Evolutionary conservation across 2,888 invertebrate species (phyloP).

Genomic region (Acleris holmiana): DNA sequence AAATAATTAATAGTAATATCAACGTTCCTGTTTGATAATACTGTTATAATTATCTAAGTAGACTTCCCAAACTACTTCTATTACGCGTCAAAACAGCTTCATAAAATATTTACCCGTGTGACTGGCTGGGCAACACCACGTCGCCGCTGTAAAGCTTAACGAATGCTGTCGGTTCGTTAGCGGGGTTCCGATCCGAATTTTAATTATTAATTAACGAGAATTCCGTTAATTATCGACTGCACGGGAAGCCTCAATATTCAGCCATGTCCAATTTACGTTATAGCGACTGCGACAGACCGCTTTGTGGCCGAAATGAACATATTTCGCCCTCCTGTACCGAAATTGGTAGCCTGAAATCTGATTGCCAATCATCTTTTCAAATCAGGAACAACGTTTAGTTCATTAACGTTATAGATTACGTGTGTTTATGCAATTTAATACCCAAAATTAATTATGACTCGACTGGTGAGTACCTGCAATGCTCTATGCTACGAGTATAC

Average conservation of each 20-base stretch:
- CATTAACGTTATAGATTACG: no score
- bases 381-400: not conserved
- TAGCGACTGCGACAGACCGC: not conserved
- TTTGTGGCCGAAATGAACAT: constrained; percentile 14
- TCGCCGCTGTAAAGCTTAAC: constrained; percentile 13
- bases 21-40: no score
- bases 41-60: not conserved
- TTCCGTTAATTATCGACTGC: constrained; percentile 32
- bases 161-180: constrained; percentile 30
- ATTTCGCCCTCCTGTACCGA: constrained; percentile 4
- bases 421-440: no score
- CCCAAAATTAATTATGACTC: no score
- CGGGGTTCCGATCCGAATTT: constrained; percentile 29
- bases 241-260: constrained; percentile 14
- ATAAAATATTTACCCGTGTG: constrained; percentile 30
- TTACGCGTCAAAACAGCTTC: not conserved
- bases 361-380: constrained; percentile 22
- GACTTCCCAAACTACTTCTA: not conserved
- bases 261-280: constrained; percentile 21
- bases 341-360: constrained; percentile 15
- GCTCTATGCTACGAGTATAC: no score
- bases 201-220: constrained; percentile 34
- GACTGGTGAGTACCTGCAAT: no score
- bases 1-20: no score
- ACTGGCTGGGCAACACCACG: constrained; percentile 14